Base-by-base conservation (phyloP, 2,888 invertebrate genomes). In the Thereva nobilitata region DNA sequence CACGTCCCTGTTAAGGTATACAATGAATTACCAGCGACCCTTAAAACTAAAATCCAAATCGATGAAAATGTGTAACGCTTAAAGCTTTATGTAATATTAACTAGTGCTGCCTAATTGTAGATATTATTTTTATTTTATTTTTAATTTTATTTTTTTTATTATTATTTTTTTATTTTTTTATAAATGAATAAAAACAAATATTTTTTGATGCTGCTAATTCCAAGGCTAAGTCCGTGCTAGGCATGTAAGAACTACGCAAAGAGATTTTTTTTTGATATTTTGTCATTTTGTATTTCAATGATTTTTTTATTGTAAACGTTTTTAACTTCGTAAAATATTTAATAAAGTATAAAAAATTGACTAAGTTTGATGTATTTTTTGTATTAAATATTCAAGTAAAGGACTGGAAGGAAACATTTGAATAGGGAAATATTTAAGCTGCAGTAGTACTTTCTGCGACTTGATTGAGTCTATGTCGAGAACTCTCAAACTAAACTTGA, bases 1-100 rank as follows among this genome's bases (percentile, higher is more conserved):
- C 89, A 91, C 76, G 89, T 94, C 44, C 92, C 93, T 6, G 86
- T 87, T 70, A 85, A 89, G 70, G 88, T 95, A 72, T 93, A 91
- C 76, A 84, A 88, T 6, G 92, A 93, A 75, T 81, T 95, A 61
- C 89, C 93, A 3, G 82, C 84, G 9, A 84, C 87, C 73, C 83
- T 91, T 53, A 86, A 87, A 75, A 84, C 83, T 56, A 84, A 86
- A 75, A 85, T 91, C 10, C 80, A 85, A 71, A 82, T 89, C 70
- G 90, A 89, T 73, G 76, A 74, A 42, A 59, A 59, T 41, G 49
- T 59, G 59, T 59, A 59, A 49, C 47, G 5, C 45, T 59, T 47
- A 47, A 54, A 61, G n/a, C 10, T 50, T 38, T 69, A 54, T 54
- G 38, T 54, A 54, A 35, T 38, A 12, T 38, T 6, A 38, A 23